Evolutionary conservation across 2,888 invertebrate genomes (phyloP).

Genomic region (Pachycephus smyrnensis): DNA sequence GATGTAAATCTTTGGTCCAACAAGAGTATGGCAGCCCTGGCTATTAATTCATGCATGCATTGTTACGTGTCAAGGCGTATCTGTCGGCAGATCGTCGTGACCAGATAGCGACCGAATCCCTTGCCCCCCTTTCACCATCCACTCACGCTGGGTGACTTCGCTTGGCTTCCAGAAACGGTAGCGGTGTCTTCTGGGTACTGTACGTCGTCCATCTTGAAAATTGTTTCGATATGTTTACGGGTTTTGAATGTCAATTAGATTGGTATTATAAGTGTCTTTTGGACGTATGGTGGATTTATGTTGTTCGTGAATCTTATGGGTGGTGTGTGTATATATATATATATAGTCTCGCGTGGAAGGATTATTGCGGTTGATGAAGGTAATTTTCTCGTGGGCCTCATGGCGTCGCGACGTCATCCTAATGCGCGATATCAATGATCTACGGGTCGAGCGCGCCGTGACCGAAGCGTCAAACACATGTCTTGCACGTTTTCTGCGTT

Average conservation of each 20-base stretch:
- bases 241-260: not conserved
- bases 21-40: constrained; percentile 30
- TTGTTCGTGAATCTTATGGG: not conserved
- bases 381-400: not conserved
- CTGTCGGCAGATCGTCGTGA: constrained; percentile 62
- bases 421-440: constrained; percentile 62
- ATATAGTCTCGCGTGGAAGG: not conserved
- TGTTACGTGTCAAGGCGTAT: constrained; percentile 62
- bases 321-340: not conserved
- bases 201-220: not conserved
- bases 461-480: constrained; percentile 55
- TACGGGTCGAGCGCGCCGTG: constrained; percentile 53
- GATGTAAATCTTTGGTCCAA: constrained; percentile 51
- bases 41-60: constrained; percentile 65
- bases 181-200: not conserved
- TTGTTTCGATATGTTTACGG: not conserved
- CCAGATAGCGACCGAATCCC: constrained; percentile 46
- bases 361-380: not conserved
- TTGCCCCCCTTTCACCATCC: not conserved
- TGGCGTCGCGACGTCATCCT: constrained; percentile 28
- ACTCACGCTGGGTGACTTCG: not conserved
- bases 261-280: not conserved
- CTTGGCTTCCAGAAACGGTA: not conserved
- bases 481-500: constrained; percentile 55
- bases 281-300: not conserved